These are phyloP conservation scores for Enteromius mattozi DNA, from an alignment of 2,797 vertebrate species.

Conservation along the genomic window DNA sequence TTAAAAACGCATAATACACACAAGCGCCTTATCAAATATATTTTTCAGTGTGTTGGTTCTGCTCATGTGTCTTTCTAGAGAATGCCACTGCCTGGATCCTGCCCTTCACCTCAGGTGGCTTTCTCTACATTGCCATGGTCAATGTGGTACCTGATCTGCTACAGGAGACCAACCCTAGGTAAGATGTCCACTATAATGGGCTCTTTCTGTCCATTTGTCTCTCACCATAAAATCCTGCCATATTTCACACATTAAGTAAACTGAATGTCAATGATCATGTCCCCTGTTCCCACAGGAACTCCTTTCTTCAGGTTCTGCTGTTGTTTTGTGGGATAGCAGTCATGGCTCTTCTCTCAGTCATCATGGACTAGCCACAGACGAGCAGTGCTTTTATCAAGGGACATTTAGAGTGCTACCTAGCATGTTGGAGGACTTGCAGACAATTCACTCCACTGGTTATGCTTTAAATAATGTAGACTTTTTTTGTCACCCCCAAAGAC, in stretches of 20 bases:
- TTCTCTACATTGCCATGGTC: slow-evolving; percentile 96
- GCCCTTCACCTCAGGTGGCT: slow-evolving; percentile 95
- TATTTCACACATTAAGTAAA: not conserved
- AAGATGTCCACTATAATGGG: not conserved
- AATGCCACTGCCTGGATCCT: slow-evolving; percentile 91
- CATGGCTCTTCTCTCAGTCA: slow-evolving; percentile 88
- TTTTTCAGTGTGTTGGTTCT: not conserved
- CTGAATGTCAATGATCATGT: slow-evolving; percentile 64
- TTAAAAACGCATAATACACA: not conserved
- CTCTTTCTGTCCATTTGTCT: not conserved
- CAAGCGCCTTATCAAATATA: not conserved
- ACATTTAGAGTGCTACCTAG: not conserved
- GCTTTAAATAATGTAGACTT: slow-evolving; percentile 38
- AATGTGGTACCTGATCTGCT: slow-evolving; percentile 95
- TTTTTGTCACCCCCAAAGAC: slow-evolving; percentile 42
- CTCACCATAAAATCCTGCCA: not conserved
- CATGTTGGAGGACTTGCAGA: slow-evolving; percentile 33
- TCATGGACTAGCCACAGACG: slow-evolving; percentile 73
- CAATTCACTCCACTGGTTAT: slow-evolving; percentile 40
- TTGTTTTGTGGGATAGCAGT: slow-evolving; percentile 87
- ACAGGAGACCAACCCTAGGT: slow-evolving; percentile 87
- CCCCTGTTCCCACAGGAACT: slow-evolving; percentile 79
- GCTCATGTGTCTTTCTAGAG: slow-evolving; percentile 74
- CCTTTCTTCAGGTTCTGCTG: slow-evolving; percentile 89
- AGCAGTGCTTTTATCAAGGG: not conserved